Evolutionary conservation across 2,888 invertebrate genomes (phyloP), one percentile per base, ranked within the genome.

Genomic region (Ophraella communa): DNA sequence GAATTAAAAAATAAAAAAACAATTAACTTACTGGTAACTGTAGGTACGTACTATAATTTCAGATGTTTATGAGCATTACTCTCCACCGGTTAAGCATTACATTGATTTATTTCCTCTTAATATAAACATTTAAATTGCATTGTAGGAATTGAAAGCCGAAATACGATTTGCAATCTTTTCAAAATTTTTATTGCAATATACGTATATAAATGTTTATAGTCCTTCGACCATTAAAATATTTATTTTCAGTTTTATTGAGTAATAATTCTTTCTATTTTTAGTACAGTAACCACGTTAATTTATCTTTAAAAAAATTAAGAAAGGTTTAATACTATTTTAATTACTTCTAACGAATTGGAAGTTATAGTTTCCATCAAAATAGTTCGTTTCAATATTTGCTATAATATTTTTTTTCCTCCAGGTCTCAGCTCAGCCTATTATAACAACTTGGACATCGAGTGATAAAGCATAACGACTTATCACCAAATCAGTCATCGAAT

Each of bases 161-260:
- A 59, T 24, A 57, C 39, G 39, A 51, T 59, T 59, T 51, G 35
- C 59, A 51, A 59, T 59, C 24, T 35, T 59, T 59, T 24, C 23
- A 51, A 21, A 42, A 18, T 51, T 59, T 59, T 59, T 59, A 59
- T 59, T 59, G 23, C 59, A 51, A 51, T 51, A 24, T 42, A 18
- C 59, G 51, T 59, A 59, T 51, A 59, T 59, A 59, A 35, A 59
- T 51, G 47, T 59, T 51, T 51, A 59, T 35, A 39, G 39, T 42
- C 51, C 14, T 23, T n/a, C 24, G 23, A 17, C 20, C 51, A 51
- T 59, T 59, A 59, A 39, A 59, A 59, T 23, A 59, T 51, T 59
- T 51, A 59, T 59, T 59, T 59, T 39, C 51, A 51, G 39, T 39
- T 59, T 59, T 59, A 59, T 59, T 51, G 59, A 59, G 59, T 59